Percentiles rank a stretch among this genome's conserved stretches.
Evolutionary conservation across 1,140 invertebrate species (phyloP).

Genomic region (Chironomus tepperi): DNA sequence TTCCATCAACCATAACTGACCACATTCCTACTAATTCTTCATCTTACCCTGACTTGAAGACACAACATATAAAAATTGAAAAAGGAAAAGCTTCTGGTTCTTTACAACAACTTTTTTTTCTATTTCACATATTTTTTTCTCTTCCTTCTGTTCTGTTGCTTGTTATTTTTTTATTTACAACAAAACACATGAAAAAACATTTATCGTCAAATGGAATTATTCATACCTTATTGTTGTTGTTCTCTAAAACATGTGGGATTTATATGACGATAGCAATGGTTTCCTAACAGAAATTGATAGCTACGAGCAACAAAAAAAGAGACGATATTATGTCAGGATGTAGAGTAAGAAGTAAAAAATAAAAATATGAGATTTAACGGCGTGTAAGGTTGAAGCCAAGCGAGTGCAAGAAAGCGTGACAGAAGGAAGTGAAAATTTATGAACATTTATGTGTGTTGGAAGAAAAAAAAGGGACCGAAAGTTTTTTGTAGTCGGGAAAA

Average conservation of each 20-base stretch:
- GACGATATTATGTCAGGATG: neutral
- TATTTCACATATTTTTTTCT: neutral
- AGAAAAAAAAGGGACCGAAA: too few relatives aligned
- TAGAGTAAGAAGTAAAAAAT: neutral
- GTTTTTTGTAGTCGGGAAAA: too few relatives aligned
- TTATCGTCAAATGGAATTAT: slow-evolving; percentile 9
- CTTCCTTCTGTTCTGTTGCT: too few relatives aligned
- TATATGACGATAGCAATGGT: neutral
- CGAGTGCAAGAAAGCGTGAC: neutral
- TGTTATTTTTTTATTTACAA: neutral
- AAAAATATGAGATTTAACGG: neutral
- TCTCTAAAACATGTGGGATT: neutral
- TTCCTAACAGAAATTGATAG: neutral
- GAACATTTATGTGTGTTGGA: too few relatives aligned
- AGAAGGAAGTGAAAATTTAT: neutral
- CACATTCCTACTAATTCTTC: too few relatives aligned
- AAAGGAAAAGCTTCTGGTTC: too few relatives aligned
- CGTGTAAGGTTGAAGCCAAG: neutral
- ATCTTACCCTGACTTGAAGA: too few relatives aligned
- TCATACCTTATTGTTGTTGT: neutral
- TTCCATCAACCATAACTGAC: too few relatives aligned
- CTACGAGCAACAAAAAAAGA: neutral
- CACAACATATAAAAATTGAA: too few relatives aligned
- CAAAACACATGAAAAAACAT: neutral
- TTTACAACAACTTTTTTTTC: neutral